Evolutionary conservation across 2,113 vertebrate genomes (phyloP), one percentile per base, ranked within the genome.

Genomic region (Heterocephalus glaber): DNA sequence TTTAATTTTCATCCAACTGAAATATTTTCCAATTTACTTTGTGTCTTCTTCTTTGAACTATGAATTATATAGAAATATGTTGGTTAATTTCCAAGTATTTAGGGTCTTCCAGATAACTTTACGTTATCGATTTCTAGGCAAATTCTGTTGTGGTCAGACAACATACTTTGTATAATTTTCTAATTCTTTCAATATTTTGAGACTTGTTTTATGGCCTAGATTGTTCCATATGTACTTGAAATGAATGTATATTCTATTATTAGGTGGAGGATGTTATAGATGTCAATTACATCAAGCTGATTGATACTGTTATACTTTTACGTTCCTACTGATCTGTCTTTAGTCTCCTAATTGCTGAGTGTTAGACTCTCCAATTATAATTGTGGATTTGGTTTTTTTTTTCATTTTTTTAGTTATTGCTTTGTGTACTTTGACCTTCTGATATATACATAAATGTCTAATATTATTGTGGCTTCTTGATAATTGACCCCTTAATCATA

Each of bases 11-110:
- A 91, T 54, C 66, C 60, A 87, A 44, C 61, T 74, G n/a, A 92
- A 92, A 82, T 92, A 81, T 92, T 81, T 95, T 77, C 58, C 17
- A 22, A 20, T 94, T 86, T 74, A 19, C 14, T 54, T 72, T 44
- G 1, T 44, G 24, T 86, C 41, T 66, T 87, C 26, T 80, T 92
- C 20, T 90, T 95, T 92, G n/a, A 61, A 41, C 24, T 16, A 41
- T 85, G 52, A 87, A 22, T 80, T 74, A 74, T n/a, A 6, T 80
- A 84, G 20, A 65, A 84, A 38, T 38, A n/a, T 66, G 5, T 14
- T 56, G 56, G 44, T 74, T 52, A 49, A 86, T 81, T 95, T 94
- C 33, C 17, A 91, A 52, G 19, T 77, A 52, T 35, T 92, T 90
- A 70, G 63, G 1, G 5, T 86, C 72, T 79, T 81, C 35, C 11